phyloP scores from a whole-genome alignment of 2,888 invertebrate genomes.

The Drosophila neotestacea region DNA sequence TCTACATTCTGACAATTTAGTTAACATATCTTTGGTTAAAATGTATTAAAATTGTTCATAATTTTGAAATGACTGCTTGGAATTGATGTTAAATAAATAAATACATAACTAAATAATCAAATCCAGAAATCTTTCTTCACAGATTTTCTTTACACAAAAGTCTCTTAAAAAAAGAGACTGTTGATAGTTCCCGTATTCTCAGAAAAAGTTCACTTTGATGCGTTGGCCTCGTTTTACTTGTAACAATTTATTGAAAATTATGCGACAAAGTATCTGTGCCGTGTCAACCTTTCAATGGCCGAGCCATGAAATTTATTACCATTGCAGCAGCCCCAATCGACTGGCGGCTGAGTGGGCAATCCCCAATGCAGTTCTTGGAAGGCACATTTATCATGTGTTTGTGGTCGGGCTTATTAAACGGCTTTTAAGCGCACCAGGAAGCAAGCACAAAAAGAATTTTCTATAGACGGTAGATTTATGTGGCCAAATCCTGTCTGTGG shows the following conservation, averaged over 20 bases:
- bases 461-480: conserved; percentile 68
- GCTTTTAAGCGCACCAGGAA: conserved; percentile 68
- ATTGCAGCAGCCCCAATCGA: conserved; percentile 56
- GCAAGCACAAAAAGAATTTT: conserved; percentile 52
- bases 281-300: conserved; percentile 67
- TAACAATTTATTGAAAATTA: conserved; percentile 65
- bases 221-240: conserved; percentile 2
- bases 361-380: conserved; percentile 52
- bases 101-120: too few relatives aligned
- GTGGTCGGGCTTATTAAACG: conserved; percentile 74
- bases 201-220: neutral
- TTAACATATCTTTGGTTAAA: too few relatives aligned
- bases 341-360: conserved; percentile 2
- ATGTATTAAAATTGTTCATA: too few relatives aligned
- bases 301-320: conserved; percentile 61
- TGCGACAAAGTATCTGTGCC: conserved; percentile 74
- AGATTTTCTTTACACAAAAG: neutral
- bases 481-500: conserved; percentile 26
- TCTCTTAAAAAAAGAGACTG: neutral
- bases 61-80: too few relatives aligned
- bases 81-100: too few relatives aligned
- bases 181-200: too few relatives aligned
- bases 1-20: too few relatives aligned
- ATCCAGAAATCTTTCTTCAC: neutral
- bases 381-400: conserved; percentile 69